These are phyloP conservation scores for Apis cerana DNA, from an alignment of 1,140 invertebrate genomes.

Conservation along the genomic window DNA sequence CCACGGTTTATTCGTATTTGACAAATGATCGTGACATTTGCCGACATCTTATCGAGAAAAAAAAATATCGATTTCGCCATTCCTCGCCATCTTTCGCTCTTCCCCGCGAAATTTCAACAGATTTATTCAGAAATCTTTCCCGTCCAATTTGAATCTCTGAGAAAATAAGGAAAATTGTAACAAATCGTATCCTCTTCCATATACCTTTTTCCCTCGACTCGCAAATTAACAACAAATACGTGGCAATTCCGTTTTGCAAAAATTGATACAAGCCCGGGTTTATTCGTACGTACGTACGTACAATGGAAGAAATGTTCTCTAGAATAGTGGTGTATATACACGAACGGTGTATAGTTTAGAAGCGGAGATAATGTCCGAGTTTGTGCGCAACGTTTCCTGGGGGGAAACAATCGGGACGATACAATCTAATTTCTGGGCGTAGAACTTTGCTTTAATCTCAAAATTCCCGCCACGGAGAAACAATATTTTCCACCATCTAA, in stretches of 20 bases:
- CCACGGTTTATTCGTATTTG: background rate
- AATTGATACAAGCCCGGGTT: background rate
- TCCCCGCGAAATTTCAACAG: background rate
- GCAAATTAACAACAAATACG: background rate
- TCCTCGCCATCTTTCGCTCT: background rate
- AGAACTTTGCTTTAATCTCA: conserved; percentile 30
- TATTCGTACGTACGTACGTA: background rate
- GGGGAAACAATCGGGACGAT: conserved; percentile 22
- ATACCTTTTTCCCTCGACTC: background rate
- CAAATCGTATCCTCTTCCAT: no score
- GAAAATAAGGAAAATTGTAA: no score
- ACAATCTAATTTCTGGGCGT: conserved; percentile 12
- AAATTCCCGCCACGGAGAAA: conserved; percentile 9
- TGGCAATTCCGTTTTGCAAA: background rate
- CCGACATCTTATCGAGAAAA: conserved; percentile 2
- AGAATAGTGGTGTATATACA: background rate
- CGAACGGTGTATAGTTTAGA: conserved; percentile 11
- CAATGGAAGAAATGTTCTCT: conserved; percentile 19
- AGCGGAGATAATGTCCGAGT: conserved; percentile 6
- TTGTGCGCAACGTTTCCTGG: background rate
- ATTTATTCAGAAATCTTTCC: background rate
- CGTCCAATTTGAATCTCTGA: no score
- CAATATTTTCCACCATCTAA: conserved; percentile 28
- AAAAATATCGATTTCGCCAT: conserved; percentile 13
- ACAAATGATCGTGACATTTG: conserved; percentile 20